Percentiles rank a stretch among this genome's conserved stretches.
These are phyloP conservation scores for Neomorphus geoffroyi DNA, from an alignment of 2,797 vertebrate species.

Conservation along the genomic window DNA sequence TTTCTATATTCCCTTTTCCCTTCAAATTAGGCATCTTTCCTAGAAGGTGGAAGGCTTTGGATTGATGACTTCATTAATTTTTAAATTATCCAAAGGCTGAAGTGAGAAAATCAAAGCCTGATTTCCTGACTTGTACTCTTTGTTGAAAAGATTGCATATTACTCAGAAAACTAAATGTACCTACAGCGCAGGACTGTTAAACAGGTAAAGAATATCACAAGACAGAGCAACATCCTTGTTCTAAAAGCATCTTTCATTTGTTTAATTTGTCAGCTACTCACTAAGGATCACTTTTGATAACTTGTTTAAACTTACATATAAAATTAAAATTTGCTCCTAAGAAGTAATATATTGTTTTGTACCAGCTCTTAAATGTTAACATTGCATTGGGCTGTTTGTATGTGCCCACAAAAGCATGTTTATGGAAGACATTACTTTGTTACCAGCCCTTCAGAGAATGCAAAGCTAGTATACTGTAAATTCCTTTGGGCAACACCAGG, in stretches of 20 bases:
- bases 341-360: background rate
- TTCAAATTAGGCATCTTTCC: background rate
- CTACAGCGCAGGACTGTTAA: background rate
- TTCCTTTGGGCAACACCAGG: background rate
- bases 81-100: background rate
- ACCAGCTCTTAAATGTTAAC: conserved; percentile 17
- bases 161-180: background rate
- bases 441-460: conserved; percentile 22
- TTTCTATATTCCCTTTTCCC: background rate
- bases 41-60: background rate
- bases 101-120: background rate
- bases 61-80: background rate
- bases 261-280: background rate
- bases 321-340: conserved; percentile 15
- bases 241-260: background rate
- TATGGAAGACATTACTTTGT: background rate
- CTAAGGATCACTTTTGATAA: background rate
- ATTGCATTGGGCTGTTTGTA: conserved; percentile 21
- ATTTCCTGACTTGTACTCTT: background rate
- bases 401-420: conserved; percentile 1
- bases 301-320: background rate
- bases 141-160: background rate
- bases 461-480: background rate
- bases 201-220: background rate
- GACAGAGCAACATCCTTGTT: background rate